Percentiles rank a stretch among this genome's conserved stretches.
phyloP scores from a whole-genome alignment of 2,888 invertebrate genomes.

The Maniola hyperantus region DNA sequence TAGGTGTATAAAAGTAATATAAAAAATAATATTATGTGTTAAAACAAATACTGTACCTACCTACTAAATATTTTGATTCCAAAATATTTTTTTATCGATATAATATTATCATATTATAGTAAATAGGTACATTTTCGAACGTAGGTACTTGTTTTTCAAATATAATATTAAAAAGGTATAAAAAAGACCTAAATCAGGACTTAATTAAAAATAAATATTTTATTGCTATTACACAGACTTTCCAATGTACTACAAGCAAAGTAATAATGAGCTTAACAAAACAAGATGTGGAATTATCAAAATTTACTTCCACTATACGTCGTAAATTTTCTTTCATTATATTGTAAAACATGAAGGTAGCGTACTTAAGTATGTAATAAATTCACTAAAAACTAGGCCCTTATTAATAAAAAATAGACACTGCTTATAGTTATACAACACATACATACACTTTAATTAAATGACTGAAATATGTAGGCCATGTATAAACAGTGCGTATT shows the following conservation, averaged over 20 bases:
- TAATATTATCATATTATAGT: too few species aligned
- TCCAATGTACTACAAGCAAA: neutral
- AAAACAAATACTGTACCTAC: neutral
- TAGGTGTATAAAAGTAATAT: neutral
- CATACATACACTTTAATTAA: too few species aligned
- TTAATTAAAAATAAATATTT: neutral
- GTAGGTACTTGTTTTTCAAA: neutral
- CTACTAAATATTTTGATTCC: neutral
- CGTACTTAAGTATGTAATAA: neutral
- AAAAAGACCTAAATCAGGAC: neutral
- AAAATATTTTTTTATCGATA: too few species aligned
- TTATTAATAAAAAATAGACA: neutral
- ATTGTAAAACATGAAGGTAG: neutral
- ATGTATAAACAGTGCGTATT: neutral
- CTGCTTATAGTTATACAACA: too few species aligned
- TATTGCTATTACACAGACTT: constrained; percentile 1
- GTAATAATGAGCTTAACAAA: constrained; percentile 3
- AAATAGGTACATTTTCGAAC: neutral
- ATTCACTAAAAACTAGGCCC: neutral
- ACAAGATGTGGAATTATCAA: neutral
- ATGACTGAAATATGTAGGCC: neutral
- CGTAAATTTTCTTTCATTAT: neutral
- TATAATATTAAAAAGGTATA: neutral
- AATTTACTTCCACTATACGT: neutral
- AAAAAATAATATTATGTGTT: neutral